phyloP scores from a whole-genome alignment of 2,888 invertebrate genomes.

The Xestia ashworthii region DNA sequence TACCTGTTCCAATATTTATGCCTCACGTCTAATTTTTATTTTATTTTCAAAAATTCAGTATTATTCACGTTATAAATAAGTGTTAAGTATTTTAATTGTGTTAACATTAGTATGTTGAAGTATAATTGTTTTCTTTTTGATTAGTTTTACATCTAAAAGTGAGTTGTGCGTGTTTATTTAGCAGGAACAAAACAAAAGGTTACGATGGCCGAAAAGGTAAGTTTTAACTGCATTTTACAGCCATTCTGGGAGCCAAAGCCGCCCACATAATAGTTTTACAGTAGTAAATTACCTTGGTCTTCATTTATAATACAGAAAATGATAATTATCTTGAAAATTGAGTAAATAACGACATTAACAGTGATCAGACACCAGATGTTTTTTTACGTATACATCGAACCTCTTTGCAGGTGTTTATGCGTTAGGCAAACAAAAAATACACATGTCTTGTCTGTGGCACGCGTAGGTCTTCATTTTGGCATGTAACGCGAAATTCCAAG shows the following conservation, averaged over 20 bases:
- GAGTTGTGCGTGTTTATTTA: constrained; percentile 59
- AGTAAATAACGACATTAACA: constrained; percentile 14
- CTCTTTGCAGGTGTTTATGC: constrained; percentile 58
- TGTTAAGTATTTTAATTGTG: constrained; percentile 54
- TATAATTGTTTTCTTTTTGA: constrained; percentile 23
- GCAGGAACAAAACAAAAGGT: constrained; percentile 62
- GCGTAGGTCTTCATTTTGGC: constrained; percentile 69
- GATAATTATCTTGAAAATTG: neutral
- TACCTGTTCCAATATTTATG: too few relatives aligned
- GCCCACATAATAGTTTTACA: constrained; percentile 12
- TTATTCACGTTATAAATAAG: constrained; percentile 60
- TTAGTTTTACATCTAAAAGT: constrained; percentile 34
- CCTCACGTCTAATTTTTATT: too few relatives aligned
- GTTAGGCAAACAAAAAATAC: constrained; percentile 57
- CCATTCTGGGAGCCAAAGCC: constrained; percentile 8
- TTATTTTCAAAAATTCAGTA: constrained; percentile 68
- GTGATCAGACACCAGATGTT: constrained; percentile 27
- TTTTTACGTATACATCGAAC: constrained; percentile 41
- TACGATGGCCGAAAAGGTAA: constrained; percentile 81
- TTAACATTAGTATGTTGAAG: constrained; percentile 46
- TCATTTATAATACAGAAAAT: neutral
- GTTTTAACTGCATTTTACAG: constrained; percentile 51
- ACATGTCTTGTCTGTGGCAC: constrained; percentile 68
- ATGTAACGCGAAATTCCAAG: constrained; percentile 68
- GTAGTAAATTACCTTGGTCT: neutral